Conservation (phyloP, 2,888 invertebrate genomes). For the Cryptocheilus praepositus region DNA sequence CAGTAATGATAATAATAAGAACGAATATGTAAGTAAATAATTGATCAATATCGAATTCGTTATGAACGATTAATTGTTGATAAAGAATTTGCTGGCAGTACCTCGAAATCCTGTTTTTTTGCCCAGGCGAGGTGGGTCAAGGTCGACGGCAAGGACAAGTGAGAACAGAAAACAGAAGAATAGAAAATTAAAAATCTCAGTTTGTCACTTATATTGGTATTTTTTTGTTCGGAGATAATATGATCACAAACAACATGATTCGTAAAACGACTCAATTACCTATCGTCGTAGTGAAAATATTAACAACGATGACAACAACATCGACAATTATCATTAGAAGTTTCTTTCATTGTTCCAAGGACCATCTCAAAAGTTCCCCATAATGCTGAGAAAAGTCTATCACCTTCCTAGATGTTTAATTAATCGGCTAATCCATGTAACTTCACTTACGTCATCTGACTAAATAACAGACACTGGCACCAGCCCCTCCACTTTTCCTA, state of each 20-base stretch:
- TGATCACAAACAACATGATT: neutral
- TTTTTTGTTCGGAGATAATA: too few relatives aligned
- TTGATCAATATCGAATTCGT: conserved; percentile 64
- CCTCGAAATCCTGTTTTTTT: conserved; percentile 89
- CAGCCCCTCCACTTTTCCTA: neutral
- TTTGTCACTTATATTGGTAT: conserved; percentile 38
- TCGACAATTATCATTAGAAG: too few relatives aligned
- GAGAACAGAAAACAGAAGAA: conserved; percentile 82
- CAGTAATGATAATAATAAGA: conserved; percentile 33
- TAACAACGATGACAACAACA: conserved; percentile 27
- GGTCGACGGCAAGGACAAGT: conserved; percentile 82
- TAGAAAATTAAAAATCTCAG: conserved; percentile 66
- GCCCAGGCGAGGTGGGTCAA: conserved; percentile 77
- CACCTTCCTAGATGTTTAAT: conserved; percentile 26
- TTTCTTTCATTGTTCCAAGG: conserved; percentile 73
- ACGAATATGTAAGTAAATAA: conserved; percentile 32
- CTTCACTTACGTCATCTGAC: neutral
- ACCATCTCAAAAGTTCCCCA: conserved; percentile 77
- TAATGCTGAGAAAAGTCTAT: conserved; percentile 69
- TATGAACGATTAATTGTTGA: conserved; percentile 72
- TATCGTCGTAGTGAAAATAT: conserved; percentile 60
- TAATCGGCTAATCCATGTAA: neutral
- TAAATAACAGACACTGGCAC: neutral
- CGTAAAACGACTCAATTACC: conserved; percentile 36
- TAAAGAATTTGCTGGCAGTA: conserved; percentile 74